Evolutionary conservation across 2,888 invertebrate species (phyloP), one percentile per base, ranked within the genome.

Genomic region (Caenorhabditis sp.): DNA sequence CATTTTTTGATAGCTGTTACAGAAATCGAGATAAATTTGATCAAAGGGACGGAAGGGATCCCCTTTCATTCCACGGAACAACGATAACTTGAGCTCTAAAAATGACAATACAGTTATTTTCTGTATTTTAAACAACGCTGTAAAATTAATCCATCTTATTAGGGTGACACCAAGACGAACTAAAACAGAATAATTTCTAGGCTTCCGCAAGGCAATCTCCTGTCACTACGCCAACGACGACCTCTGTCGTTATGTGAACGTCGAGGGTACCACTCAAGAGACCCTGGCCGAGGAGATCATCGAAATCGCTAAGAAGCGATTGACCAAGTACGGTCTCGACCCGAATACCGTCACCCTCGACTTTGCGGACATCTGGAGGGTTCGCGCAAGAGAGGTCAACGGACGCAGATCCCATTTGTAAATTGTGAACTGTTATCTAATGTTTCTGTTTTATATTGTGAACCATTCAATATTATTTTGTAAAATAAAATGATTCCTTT

Each of bases 141-240:
- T n/a, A n/a, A n/a, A n/a, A n/a, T n/a, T n/a, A n/a, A n/a, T n/a
- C n/a, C n/a, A n/a, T n/a, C n/a, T n/a, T n/a, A n/a, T n/a, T n/a
- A n/a, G n/a, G n/a, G n/a, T n/a, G n/a, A n/a, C n/a, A n/a, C n/a
- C n/a, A n/a, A n/a, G n/a, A n/a, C n/a, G n/a, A n/a, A n/a, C n/a
- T n/a, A n/a, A n/a, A n/a, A n/a, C n/a, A n/a, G n/a, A n/a, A n/a
- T n/a, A n/a, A n/a, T n/a, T 54, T 54, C 14, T 5, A 95, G 94
- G 94, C n/a, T 95, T 95, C 92, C 94, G 95, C 82, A 95, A 95
- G 91, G 95, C 96, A 0, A 95, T 96, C 89, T 95, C 96, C 0
- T 95, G 95, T 86, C 96, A 96, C 93, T 96, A 95, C 93, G 95
- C 95, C 0, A 90, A 90, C 70, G 94, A 94, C 69, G 94, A 94